A percentile compares a stretch with the other conserved stretches of the same genome.
phyloP scores from a whole-genome alignment of 2,888 invertebrate genomes.

The Philhelius pedissequus region DNA sequence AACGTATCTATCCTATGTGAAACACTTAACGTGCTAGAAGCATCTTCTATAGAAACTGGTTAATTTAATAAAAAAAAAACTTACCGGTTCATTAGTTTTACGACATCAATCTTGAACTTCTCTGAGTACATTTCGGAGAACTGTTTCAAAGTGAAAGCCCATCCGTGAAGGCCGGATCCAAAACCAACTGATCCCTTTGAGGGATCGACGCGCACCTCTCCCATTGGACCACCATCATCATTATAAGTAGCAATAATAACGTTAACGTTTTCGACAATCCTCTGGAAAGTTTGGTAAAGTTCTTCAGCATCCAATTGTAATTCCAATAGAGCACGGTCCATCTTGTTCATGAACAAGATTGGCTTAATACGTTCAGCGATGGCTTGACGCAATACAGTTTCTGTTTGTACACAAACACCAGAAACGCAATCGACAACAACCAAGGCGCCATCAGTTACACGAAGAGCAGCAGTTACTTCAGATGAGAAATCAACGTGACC shows the following conservation, averaged over 20 bases:
- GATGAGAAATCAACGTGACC: conserved; percentile 99
- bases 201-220: conserved; percentile 98
- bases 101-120: conserved; percentile 98
- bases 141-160: conserved; percentile 99
- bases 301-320: conserved; percentile 98
- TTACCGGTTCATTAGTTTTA: conserved; percentile 95
- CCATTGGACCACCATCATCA: conserved; percentile 99
- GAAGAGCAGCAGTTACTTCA: conserved; percentile 99
- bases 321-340: conserved; percentile 99
- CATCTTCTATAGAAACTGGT: conserved; percentile 24
- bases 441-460: conserved; percentile 99
- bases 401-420: conserved; percentile 99
- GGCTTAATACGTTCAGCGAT: conserved; percentile 99
- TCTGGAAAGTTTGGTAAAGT: conserved; percentile 99
- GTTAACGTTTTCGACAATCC: conserved; percentile 99
- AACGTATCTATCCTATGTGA: conserved; percentile 72
- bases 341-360: conserved; percentile 99
- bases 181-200: conserved; percentile 99
- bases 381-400: conserved; percentile 99
- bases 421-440: conserved; percentile 99
- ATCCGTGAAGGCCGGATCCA: conserved; percentile 99
- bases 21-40: conserved; percentile 79
- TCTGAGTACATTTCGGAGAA: conserved; percentile 99
- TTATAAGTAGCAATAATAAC: conserved; percentile 99
- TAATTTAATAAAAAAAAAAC: conserved; percentile 54